A percentile compares a stretch with the other conserved stretches of the same genome.
Conservation (phyloP, 2,797 vertebrate genomes). For the Tapera naevia region DNA sequence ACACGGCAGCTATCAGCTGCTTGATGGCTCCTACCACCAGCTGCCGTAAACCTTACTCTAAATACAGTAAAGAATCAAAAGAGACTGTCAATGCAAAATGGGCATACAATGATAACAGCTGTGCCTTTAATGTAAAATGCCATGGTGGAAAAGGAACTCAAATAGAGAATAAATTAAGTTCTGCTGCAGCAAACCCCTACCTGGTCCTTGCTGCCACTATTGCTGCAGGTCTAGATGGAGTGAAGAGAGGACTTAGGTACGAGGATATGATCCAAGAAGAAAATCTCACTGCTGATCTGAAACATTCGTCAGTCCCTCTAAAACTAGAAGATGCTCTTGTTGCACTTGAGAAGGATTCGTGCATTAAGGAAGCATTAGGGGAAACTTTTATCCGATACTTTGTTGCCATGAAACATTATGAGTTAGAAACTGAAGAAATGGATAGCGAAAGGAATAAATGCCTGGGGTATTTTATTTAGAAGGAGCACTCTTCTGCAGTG, state of each 20-base stretch:
- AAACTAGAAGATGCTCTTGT: conserved; percentile 89
- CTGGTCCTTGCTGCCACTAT: conserved; percentile 88
- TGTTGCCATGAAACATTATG: conserved; percentile 91
- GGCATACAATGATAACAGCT: conserved; percentile 90
- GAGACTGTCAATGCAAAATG: conserved; percentile 81
- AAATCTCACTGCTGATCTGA: conserved; percentile 61
- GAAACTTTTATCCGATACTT: conserved; percentile 92
- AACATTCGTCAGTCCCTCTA: conserved; percentile 80
- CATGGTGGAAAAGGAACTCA: conserved; percentile 84
- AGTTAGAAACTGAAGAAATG: conserved; percentile 90
- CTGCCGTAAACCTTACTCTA: conserved; percentile 84
- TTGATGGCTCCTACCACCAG: conserved; percentile 86
- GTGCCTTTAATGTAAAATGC: conserved; percentile 88
- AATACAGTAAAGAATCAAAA: conserved; percentile 82
- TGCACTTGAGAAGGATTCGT: conserved; percentile 81
- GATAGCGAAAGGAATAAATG: conserved; percentile 90
- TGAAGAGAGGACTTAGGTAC: conserved; percentile 77
- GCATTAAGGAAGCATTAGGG: conserved; percentile 84
- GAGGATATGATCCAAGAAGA: conserved; percentile 69
- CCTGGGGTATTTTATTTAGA: conserved; percentile 93
- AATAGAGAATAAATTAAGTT: conserved; percentile 91
- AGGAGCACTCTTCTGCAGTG: background rate
- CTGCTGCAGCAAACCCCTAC: conserved; percentile 92
- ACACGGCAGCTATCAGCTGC: conserved; percentile 91
- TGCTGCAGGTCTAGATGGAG: conserved; percentile 90